A percentile compares a stretch with the other conserved stretches of the same genome.
These are phyloP conservation scores for Drepana falcataria DNA, from an alignment of 2,888 invertebrate genomes.

Conservation along the genomic window DNA sequence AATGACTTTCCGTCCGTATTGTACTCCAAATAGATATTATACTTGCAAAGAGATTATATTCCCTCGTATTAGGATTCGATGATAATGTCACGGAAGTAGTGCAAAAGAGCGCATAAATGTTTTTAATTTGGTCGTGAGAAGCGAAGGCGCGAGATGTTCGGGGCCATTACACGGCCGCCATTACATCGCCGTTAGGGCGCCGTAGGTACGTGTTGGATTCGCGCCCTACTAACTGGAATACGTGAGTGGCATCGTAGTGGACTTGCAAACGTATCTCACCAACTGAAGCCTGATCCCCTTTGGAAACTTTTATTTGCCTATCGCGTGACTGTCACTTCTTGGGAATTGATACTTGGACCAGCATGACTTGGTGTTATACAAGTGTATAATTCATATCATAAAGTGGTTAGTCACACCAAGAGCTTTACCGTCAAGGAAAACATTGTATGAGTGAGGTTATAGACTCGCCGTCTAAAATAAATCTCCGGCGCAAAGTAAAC, in stretches of 20 bases:
- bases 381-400: no score
- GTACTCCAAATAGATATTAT: constrained; percentile 15
- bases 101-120: constrained; percentile 45
- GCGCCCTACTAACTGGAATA: constrained; percentile 68
- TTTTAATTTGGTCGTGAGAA: constrained; percentile 68
- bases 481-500: no score
- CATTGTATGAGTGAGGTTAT: no score
- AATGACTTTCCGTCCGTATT: no score
- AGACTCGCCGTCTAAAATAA: no score
- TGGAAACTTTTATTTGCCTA: constrained; percentile 22
- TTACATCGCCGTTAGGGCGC: constrained; percentile 66
- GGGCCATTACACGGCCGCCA: constrained; percentile 57
- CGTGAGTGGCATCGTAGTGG: constrained; percentile 52
- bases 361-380: background rate
- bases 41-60: constrained; percentile 28
- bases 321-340: constrained; percentile 4
- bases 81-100: constrained; percentile 30
- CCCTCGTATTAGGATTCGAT: constrained; percentile 25
- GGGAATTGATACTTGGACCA: no score
- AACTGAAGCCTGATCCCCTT: constrained; percentile 21
- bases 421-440: no score
- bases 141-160: constrained; percentile 47
- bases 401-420: no score
- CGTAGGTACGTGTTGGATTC: constrained; percentile 63
- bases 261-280: constrained; percentile 32